Percentiles rank a stretch among this genome's conserved stretches.
Conservation (phyloP, 2,113 vertebrate genomes). For the Semicossyphus pulcher region DNA sequence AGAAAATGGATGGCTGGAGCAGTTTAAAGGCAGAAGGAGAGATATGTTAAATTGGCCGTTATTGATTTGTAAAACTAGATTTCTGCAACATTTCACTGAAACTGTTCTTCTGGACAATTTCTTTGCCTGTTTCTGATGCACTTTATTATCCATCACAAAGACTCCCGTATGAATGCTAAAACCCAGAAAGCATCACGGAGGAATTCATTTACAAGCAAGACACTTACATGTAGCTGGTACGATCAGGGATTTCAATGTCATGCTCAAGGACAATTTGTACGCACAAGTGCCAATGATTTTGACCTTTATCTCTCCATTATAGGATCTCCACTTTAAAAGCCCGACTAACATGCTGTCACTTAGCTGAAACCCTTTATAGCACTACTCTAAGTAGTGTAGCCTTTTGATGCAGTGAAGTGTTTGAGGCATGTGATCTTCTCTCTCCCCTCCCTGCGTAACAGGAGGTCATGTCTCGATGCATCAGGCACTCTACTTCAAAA, state of each 20-base stretch:
- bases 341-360: slow-evolving; percentile 22
- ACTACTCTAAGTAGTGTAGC: slow-evolving; percentile 11
- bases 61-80: slow-evolving; percentile 45
- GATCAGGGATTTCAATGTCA: slow-evolving; percentile 12
- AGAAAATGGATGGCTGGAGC: slow-evolving; percentile 45
- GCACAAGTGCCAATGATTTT: slow-evolving; percentile 31
- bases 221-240: slow-evolving; percentile 33
- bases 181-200: not conserved
- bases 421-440: slow-evolving; percentile 22
- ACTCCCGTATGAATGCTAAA: slow-evolving; percentile 6
- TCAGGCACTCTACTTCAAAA: slow-evolving; percentile 10
- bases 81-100: slow-evolving; percentile 40
- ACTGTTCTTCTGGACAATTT: slow-evolving; percentile 14
- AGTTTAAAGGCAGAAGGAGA: slow-evolving; percentile 27
- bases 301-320: slow-evolving; percentile 48
- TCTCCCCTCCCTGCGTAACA: not conserved
- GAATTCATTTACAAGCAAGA: slow-evolving; percentile 12
- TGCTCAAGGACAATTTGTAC: slow-evolving; percentile 49
- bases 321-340: slow-evolving; percentile 41
- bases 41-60: slow-evolving; percentile 48
- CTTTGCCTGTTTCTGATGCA: slow-evolving; percentile 12
- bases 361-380: slow-evolving; percentile 32
- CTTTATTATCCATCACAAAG: slow-evolving; percentile 22
- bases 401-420: slow-evolving; percentile 37
- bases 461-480: not conserved